phyloP scores from a whole-genome alignment of 64 coral and sea anemone species.

The Orbicella faveolata region DNA sequence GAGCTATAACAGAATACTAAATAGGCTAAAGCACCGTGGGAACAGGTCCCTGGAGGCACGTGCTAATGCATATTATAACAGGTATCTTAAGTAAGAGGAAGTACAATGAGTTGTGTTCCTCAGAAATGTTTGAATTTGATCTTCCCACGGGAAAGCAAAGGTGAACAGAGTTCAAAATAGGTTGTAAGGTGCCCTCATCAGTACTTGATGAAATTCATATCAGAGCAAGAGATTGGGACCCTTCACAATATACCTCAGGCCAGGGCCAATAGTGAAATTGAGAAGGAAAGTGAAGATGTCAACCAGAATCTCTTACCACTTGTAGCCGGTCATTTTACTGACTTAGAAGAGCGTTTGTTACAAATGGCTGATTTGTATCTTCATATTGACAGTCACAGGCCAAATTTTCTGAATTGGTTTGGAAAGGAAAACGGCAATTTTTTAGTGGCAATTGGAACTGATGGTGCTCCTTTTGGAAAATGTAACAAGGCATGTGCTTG shows the following conservation, averaged over 20 bases:
- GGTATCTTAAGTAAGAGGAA: slow-evolving; percentile 79
- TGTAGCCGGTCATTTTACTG: slow-evolving; percentile 34
- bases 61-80: too few relatives aligned
- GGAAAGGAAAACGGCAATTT: too few relatives aligned
- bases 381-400: slow-evolving; percentile 53
- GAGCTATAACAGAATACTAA: too few relatives aligned
- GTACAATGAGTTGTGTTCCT: slow-evolving; percentile 52
- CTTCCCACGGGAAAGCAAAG: slow-evolving; percentile 39
- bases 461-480: too few relatives aligned
- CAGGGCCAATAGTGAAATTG: slow-evolving; percentile 48
- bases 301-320: slow-evolving; percentile 23
- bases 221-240: slow-evolving; percentile 71
- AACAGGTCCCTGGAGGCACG: too few relatives aligned
- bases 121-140: slow-evolving; percentile 66
- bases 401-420: slow-evolving; percentile 67
- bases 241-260: slow-evolving; percentile 73
- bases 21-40: too few relatives aligned
- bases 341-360: slow-evolving; percentile 49
- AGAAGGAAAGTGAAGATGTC: slow-evolving; percentile 51
- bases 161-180: slow-evolving; percentile 42
- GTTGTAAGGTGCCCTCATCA: slow-evolving; percentile 76
- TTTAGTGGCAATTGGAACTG: too few relatives aligned
- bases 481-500: too few relatives aligned
- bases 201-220: slow-evolving; percentile 74
- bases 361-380: slow-evolving; percentile 63